Evolutionary conservation across 2,888 invertebrate species (phyloP), one percentile per base, ranked within the genome.

Genomic region (Heliothis peltigera): DNA sequence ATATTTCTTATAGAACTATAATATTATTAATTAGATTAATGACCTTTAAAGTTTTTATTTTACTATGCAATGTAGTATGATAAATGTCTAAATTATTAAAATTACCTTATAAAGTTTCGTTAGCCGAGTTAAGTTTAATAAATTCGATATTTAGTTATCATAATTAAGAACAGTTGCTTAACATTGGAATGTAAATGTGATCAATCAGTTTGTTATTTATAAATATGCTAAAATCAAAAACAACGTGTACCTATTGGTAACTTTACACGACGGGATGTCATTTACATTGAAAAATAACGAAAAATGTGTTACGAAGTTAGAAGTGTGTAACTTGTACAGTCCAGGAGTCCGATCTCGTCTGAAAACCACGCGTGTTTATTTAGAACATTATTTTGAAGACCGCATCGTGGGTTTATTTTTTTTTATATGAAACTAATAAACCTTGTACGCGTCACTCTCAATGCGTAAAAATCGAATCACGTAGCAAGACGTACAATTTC

Each of bases 401-500:
- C 65, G 25, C 68, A 66, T 49, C 49, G 46, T 61, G 22, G 48
- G 47, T 71, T 70, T 47, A 71, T 47, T 68, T 73, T 80, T 73
- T 80, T 71, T 76, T 67, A 64, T 54, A 65, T n/a, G 63, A 64
- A 74, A 70, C 66, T 56, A 58, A 72, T 69, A 70, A 77, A 76
- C 39, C 47, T 70, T 64, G 70, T 77, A 54, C 69, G 67, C 64
- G 59, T 58, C 68, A 64, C 66, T 76, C 54, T 75, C 62, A 62
- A 57, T 75, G 68, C 68, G 70, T 82, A 82, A 84, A 84, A 84
- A 81, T 80, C 71, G 71, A 82, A 82, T 84, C 83, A 84, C 81
- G 81, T 83, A 80, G 62, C 60, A 65, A 75, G 66, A 72, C 78
- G 71, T 75, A 61, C 75, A 75, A 81, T 80, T 80, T 70, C 67